Base-by-base conservation (phyloP, 2,113 vertebrate species). In the Coptodon rendalli region DNA sequence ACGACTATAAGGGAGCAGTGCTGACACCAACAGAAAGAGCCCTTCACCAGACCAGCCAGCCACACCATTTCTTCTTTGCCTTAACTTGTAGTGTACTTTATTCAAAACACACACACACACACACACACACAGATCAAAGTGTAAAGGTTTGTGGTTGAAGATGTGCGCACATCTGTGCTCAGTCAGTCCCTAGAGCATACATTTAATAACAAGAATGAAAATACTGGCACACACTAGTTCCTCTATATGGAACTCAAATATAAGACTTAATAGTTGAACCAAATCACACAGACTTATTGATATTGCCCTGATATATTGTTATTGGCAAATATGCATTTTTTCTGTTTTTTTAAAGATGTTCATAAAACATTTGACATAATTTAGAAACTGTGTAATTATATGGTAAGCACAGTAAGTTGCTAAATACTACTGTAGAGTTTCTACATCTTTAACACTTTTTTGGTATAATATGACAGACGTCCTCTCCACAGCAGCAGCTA, bases 11-110 rank as follows among this genome's bases (percentile, higher is more conserved):
- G 76, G 45, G 1, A 57, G 53, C 86, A 56, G 66, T 19, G 84
- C 84, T 85, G 86, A 59, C 84, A 45, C 29, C 56, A 27, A 82
- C 9, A 11, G 71, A 84, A 83, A 73, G 9, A 19, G 63, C 13
- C 81, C 31, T 81, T 38, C 9, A 63, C 89, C 80, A 85, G n/a
- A 4, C 83, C 34, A 45, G 82, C n/a, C 9, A 3, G 40, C 27
- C 12, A 29, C 56, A 71, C 52, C n/a, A 54, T 40, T 84, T 78
- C 86, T 36, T 36, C 61, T 80, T 4, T 43, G 27, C 9, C 43
- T 48, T 7, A 29, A 48, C 27, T 50, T 50, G 27, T 6, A 31
- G 27, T 50, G 24, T n/a, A 22, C 43, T 73, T 73, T 2, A 48
- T 73, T 73, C 4, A 45, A 73, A 76, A 48, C 14, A 31, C 27